phyloP scores from a whole-genome alignment of 2,888 invertebrate genomes.

The Proisotoma minuta region DNA sequence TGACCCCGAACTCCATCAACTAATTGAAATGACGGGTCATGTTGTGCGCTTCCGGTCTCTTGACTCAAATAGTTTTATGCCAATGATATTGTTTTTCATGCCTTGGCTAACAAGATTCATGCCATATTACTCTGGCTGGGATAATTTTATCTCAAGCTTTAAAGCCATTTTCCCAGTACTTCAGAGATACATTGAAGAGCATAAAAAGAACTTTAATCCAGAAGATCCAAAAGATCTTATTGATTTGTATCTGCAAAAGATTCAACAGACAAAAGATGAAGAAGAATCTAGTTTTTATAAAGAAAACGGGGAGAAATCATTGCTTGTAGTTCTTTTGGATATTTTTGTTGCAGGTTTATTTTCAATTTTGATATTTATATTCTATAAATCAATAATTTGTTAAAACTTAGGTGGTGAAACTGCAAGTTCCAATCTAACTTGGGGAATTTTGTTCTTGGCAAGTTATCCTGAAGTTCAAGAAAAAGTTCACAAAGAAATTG shows the following conservation, averaged over 20 bases:
- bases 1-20: slow-evolving; percentile 11
- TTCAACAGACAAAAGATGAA: neutral
- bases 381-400: too few species aligned
- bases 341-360: slow-evolving; percentile 19
- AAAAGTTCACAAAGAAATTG: slow-evolving; percentile 21
- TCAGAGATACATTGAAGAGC: slow-evolving; percentile 17
- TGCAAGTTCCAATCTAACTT: slow-evolving; percentile 22
- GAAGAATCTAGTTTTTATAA: slow-evolving; percentile 16
- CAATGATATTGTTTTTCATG: slow-evolving; percentile 21
- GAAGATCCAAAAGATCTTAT: slow-evolving; percentile 18
- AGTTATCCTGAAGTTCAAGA: slow-evolving; percentile 15
- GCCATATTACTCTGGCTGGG: slow-evolving; percentile 18
- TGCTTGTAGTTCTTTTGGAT: slow-evolving; percentile 21
- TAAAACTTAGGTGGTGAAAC: slow-evolving; percentile 28
- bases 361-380: too few species aligned
- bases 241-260: slow-evolving; percentile 23
- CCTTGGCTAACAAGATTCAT: slow-evolving; percentile 20
- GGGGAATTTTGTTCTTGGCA: slow-evolving; percentile 21
- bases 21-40: slow-evolving; percentile 22
- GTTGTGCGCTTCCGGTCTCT: slow-evolving; percentile 24
- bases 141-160: slow-evolving; percentile 20
- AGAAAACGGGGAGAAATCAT: slow-evolving; percentile 14
- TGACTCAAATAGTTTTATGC: slow-evolving; percentile 23
- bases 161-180: slow-evolving; percentile 21
- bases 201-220: slow-evolving; percentile 15